phyloP scores from a whole-genome alignment of 2,888 invertebrate genomes.

The Sinohyriopsis cumingii region DNA sequence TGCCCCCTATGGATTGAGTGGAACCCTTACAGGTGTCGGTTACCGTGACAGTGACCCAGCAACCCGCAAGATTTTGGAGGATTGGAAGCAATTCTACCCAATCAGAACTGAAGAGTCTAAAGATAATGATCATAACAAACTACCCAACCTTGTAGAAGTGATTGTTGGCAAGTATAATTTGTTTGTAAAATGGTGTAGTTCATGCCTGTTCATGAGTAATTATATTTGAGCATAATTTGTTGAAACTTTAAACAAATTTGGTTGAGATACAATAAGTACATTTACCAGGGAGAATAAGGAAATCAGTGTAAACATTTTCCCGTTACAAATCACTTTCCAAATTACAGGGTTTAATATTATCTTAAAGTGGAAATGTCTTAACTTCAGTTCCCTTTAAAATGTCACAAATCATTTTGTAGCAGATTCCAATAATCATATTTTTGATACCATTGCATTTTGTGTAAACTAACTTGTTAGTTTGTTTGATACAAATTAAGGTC shows the following conservation, averaged over 20 bases:
- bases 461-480: not conserved
- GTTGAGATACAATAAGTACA: too few relatives aligned
- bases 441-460: not conserved
- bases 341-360: too few relatives aligned
- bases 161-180: constrained; percentile 72
- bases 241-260: too few relatives aligned
- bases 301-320: too few relatives aligned
- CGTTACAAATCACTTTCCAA: too few relatives aligned
- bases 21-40: constrained; percentile 89
- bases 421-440: not conserved
- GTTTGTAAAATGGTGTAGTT: not conserved
- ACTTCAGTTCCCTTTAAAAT: not conserved
- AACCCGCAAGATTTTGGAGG: constrained; percentile 86
- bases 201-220: too few relatives aligned
- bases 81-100: constrained; percentile 93
- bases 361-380: not conserved
- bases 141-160: constrained; percentile 78
- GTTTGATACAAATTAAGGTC: not conserved
- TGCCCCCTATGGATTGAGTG: constrained; percentile 95
- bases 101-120: constrained; percentile 36
- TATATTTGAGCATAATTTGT: too few relatives aligned
- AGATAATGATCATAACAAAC: constrained; percentile 39
- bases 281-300: too few relatives aligned
- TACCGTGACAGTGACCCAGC: constrained; percentile 76
- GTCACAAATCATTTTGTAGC: not conserved